Base-by-base conservation (phyloP, 2,888 invertebrate genomes). In the Drosophila flavopinicola region DNA sequence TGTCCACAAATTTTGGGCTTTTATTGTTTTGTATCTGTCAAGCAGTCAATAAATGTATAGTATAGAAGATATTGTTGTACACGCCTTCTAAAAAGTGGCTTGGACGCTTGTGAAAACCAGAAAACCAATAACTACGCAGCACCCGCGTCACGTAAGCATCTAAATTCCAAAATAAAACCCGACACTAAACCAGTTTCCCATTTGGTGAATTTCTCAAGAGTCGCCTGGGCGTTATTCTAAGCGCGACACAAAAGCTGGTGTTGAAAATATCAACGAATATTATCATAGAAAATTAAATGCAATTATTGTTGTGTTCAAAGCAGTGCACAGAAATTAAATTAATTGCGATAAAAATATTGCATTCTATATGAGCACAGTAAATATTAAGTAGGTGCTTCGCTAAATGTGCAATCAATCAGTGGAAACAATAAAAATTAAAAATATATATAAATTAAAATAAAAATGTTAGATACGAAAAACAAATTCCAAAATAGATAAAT, bases 171-270 rank as follows among this genome's bases (percentile, higher is more conserved):
- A 37, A 70, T 13, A 30, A 51, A 63, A 57, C 11, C 24, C 13
- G 45, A 44, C 37, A 25, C 13, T 29, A 66, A 77, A 77, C 79
- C 75, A 71, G 79, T 83, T 79, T 79, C 68, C 75, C 68, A 66
- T 72, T 79, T 67, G 75, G 84, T 60, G 63, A 79, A 83, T 74
- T 83, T 83, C 74, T 70, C 60, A 57, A n/a, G 37, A 56, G 5
- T 38, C 35, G 35, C 29, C 33, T 64, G 60, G 75, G 66, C 66
- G 74, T 66, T 30, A 23, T 38, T 64, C 37, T 63, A 30, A 44
- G 41, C 29, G 17, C 59, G 27, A 42, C 45, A 58, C 41, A 71
- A 61, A 32, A 45, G 58, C 56, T 65, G 39, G 68, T 75, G 66
- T 71, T 75, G 66, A 75, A 77, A 83, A 66, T 63, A 78, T 79